phyloP scores from a whole-genome alignment of 2,888 invertebrate species.

The Conistra vaccinii region DNA sequence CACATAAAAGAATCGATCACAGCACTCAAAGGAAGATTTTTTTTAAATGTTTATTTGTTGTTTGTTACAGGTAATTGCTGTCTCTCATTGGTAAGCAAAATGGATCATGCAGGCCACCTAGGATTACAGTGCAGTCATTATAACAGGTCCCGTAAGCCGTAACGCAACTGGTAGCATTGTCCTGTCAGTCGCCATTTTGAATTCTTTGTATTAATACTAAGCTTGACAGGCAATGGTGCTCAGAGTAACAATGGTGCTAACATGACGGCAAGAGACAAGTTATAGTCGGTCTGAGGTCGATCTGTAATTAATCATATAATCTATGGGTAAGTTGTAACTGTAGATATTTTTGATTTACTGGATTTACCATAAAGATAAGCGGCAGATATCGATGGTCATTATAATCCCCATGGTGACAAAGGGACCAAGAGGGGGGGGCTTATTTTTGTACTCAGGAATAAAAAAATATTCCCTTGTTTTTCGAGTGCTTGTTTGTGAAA shows the following conservation, averaged over 20 bases:
- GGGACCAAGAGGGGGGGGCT: too few relatives aligned
- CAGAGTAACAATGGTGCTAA: too few relatives aligned
- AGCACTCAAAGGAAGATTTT: not conserved
- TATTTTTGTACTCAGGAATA: not conserved
- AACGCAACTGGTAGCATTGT: too few relatives aligned
- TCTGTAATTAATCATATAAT: too few relatives aligned
- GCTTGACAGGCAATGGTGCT: too few relatives aligned
- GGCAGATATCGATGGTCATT: not conserved
- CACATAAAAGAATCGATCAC: not conserved
- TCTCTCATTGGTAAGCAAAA: not conserved
- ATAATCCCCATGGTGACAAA: not conserved
- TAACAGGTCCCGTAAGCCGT: too few relatives aligned
- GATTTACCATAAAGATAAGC: too few relatives aligned
- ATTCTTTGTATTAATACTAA: too few relatives aligned
- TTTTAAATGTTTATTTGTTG: not conserved
- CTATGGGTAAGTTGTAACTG: not conserved
- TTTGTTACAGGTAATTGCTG: constrained; percentile 34
- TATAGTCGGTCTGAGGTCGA: too few relatives aligned
- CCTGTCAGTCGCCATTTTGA: too few relatives aligned
- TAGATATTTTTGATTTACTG: not conserved
- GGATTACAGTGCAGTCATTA: too few relatives aligned
- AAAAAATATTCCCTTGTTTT: not conserved
- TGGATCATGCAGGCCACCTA: not conserved
- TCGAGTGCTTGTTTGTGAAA: constrained; percentile 37
- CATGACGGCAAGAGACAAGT: too few relatives aligned